Conservation (phyloP, 92 coral and sea anemone species). For the Epizoanthus illoricatus region DNA sequence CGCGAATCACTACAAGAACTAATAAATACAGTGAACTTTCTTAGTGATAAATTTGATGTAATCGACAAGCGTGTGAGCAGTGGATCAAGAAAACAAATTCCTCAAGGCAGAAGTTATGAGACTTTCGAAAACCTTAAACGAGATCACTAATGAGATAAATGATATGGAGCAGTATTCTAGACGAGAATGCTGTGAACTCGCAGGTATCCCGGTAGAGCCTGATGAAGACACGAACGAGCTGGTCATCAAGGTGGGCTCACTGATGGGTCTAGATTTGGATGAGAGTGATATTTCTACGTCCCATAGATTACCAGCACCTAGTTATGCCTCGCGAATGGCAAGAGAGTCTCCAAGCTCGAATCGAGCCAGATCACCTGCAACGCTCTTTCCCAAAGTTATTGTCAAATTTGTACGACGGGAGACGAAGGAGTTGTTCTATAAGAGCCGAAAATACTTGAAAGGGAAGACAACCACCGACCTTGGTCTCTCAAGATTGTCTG, state of each 20-base stretch:
- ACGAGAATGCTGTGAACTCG: slow-evolving; percentile 32
- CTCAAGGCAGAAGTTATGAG: slow-evolving; percentile 25
- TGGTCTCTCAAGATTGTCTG: slow-evolving; percentile 21
- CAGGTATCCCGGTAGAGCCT: slow-evolving; percentile 27
- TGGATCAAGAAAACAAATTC: slow-evolving; percentile 12
- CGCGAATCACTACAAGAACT: neutral
- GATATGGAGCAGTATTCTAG: slow-evolving; percentile 29
- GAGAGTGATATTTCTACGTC: slow-evolving; percentile 15
- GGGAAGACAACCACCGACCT: slow-evolving; percentile 27
- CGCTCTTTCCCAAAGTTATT: slow-evolving; percentile 32
- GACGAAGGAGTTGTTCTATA: slow-evolving; percentile 32
- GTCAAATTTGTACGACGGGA: slow-evolving; percentile 17
- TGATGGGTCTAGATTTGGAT: slow-evolving; percentile 7
- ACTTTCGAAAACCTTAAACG: slow-evolving; percentile 6
- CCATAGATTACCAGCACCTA: slow-evolving; percentile 16
- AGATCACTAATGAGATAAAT: slow-evolving; percentile 3
- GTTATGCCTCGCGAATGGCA: neutral
- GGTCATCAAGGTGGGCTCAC: slow-evolving; percentile 13
- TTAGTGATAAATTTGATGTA: slow-evolving; percentile 8
- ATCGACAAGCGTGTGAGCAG: slow-evolving; percentile 13
- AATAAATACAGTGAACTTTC: slow-evolving; percentile 15
- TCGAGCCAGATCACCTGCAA: neutral
- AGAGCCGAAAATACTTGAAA: slow-evolving; percentile 3
- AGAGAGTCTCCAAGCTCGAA: neutral
- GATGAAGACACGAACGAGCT: slow-evolving; percentile 16